Percentiles rank a stretch among this genome's conserved stretches.
phyloP scores from a whole-genome alignment of 2,888 invertebrate genomes.

The Bhutanitis thaidina region DNA sequence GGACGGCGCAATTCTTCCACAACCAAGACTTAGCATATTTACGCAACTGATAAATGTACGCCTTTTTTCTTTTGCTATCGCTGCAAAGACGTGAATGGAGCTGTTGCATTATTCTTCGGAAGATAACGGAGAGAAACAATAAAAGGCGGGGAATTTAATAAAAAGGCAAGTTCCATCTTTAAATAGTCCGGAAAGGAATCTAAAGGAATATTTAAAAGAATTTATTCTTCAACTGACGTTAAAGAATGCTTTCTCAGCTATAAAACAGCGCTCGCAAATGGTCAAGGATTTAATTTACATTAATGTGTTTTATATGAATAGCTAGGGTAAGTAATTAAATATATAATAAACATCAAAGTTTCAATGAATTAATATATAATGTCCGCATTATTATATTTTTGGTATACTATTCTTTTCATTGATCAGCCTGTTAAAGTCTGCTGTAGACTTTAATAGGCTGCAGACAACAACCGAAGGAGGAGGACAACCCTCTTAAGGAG shows the following conservation, averaged over 20 bases:
- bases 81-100: conserved; percentile 49
- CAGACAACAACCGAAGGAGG: too few relatives aligned
- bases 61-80: conserved; percentile 61
- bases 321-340: neutral
- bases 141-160: conserved; percentile 22
- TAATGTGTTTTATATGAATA: conserved; percentile 11
- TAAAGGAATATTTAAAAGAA: conserved; percentile 19
- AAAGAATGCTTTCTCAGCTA: conserved; percentile 14
- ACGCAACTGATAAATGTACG: conserved; percentile 66
- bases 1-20: conserved; percentile 48
- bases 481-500: too few relatives aligned
- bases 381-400: neutral
- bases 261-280: conserved; percentile 9
- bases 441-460: too few relatives aligned
- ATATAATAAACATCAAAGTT: too few relatives aligned
- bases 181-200: conserved; percentile 15
- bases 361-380: too few relatives aligned
- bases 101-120: conserved; percentile 64
- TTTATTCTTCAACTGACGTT: conserved; percentile 19
- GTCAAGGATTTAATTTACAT: conserved; percentile 13
- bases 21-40: conserved; percentile 68
- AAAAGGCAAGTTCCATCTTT: conserved; percentile 16
- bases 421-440: too few relatives aligned
- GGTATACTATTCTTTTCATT: too few relatives aligned
- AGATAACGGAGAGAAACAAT: conserved; percentile 36